Conservation (phyloP, 1,140 invertebrate species). For the Agrypnia vestita region DNA sequence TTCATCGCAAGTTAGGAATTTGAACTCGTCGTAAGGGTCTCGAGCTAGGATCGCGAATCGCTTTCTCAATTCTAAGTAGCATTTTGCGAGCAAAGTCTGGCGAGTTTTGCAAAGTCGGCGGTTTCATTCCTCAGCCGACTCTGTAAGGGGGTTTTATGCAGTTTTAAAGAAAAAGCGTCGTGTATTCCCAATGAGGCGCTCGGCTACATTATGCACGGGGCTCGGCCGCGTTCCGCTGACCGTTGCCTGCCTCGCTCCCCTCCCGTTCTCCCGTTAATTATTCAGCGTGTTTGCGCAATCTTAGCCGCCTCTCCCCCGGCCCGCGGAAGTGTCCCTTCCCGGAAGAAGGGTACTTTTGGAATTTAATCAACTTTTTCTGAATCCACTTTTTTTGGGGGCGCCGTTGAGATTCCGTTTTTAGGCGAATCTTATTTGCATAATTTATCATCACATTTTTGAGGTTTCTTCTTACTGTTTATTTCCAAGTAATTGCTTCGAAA, state of each 20-base stretch:
- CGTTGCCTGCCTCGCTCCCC: conserved; percentile 23
- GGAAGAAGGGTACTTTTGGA: conserved; percentile 22
- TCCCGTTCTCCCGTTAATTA: conserved; percentile 53
- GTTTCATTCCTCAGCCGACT: no score
- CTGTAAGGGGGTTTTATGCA: no score
- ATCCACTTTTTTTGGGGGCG: conserved; percentile 24
- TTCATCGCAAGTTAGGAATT: no score
- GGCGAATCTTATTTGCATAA: conserved; percentile 46
- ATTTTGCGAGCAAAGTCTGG: no score
- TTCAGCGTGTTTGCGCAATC: conserved; percentile 59
- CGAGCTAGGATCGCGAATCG: no score
- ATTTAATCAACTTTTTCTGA: conserved; percentile 57
- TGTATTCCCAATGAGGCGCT: not conserved
- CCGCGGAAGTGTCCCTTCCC: conserved; percentile 8
- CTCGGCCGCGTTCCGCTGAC: conserved; percentile 13
- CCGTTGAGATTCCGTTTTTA: conserved; percentile 33
- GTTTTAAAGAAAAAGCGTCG: not conserved
- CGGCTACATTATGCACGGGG: not conserved
- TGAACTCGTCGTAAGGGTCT: no score
- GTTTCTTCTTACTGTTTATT: conserved; percentile 15
- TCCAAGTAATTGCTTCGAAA: conserved; percentile 1
- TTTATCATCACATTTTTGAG: conserved; percentile 35
- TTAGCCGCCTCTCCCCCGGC: conserved; percentile 31
- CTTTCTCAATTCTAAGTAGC: no score
- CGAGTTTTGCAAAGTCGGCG: no score